Evolutionary conservation across 2,797 vertebrate species (phyloP).

Genomic region (Margarornis squamiger): DNA sequence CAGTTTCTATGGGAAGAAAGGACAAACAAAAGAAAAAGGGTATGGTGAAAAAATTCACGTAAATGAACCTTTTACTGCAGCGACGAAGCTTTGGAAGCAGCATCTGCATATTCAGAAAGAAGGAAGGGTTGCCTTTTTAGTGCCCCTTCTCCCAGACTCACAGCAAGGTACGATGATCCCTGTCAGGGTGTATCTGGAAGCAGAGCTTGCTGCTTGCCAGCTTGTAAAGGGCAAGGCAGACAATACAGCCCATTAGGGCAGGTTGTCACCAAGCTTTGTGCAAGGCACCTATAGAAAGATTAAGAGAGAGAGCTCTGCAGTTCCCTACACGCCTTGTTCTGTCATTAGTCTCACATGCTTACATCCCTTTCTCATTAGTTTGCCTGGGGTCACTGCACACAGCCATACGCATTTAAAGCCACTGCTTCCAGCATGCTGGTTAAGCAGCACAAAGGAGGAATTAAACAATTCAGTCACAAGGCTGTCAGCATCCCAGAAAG

Average conservation of each 20-base stretch:
- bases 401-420: neutral
- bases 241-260: neutral
- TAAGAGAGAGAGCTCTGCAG: neutral
- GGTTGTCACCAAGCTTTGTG: neutral
- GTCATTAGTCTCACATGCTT: conserved; percentile 23
- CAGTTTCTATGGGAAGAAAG: conserved; percentile 81
- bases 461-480: conserved; percentile 66
- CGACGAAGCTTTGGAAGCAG: neutral
- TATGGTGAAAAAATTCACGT: neutral
- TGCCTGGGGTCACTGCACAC: conserved; percentile 49
- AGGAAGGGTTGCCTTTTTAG: neutral
- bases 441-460: conserved; percentile 57
- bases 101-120: neutral
- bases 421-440: conserved; percentile 7
- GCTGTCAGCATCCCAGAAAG: conserved; percentile 60
- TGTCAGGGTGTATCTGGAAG: neutral
- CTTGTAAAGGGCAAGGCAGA: neutral
- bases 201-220: neutral
- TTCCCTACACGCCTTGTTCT: neutral
- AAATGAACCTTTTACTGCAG: neutral
- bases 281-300: neutral
- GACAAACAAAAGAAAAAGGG: neutral
- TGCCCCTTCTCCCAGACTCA: neutral
- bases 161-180: accelerated
- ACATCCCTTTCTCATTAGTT: conserved; percentile 24